Evolutionary conservation across 1,140 invertebrate genomes (phyloP).

Genomic region (Lordiphosa clarofinis): DNA sequence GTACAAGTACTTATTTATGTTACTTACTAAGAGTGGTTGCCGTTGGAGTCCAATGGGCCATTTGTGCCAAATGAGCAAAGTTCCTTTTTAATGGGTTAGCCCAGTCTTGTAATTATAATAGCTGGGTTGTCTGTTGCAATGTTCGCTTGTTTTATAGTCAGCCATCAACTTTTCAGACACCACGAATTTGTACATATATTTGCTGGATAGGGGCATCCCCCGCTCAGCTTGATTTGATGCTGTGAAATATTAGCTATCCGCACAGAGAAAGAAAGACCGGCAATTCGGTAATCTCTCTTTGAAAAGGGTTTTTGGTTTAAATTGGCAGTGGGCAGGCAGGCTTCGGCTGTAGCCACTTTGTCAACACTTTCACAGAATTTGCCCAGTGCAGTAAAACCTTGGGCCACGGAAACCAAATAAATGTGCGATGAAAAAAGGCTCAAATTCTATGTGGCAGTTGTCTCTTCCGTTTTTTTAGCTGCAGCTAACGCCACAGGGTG

Average conservation of each 20-base stretch:
- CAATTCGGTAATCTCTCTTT: conserved; percentile 51
- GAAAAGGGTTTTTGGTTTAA: conserved; percentile 29
- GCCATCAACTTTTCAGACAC: conserved; percentile 28
- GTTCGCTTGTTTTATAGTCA: conserved; percentile 23
- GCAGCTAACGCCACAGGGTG: neutral
- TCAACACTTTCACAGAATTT: conserved; percentile 59
- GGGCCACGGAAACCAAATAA: conserved; percentile 46
- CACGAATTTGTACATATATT: conserved; percentile 26
- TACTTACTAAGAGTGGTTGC: conserved; percentile 12
- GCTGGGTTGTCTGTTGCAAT: conserved; percentile 18
- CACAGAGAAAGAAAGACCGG: neutral
- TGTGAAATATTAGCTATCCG: conserved; percentile 19
- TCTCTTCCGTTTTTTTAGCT: conserved; percentile 17
- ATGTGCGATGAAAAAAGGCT: conserved; percentile 20
- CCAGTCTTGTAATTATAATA: conserved; percentile 43
- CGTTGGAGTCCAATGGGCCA: conserved; percentile 8
- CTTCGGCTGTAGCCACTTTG: conserved; percentile 45
- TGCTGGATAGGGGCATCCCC: neutral
- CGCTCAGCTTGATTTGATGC: conserved; percentile 5
- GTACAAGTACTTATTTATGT: conserved; percentile 11
- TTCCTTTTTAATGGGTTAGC: conserved; percentile 29
- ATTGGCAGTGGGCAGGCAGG: conserved; percentile 1
- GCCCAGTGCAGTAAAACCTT: conserved; percentile 19
- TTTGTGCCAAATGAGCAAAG: conserved; percentile 27
- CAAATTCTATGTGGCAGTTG: conserved; percentile 22